Conservation (phyloP, 2,797 vertebrate genomes). For the Coranthus polyacanthus region DNA sequence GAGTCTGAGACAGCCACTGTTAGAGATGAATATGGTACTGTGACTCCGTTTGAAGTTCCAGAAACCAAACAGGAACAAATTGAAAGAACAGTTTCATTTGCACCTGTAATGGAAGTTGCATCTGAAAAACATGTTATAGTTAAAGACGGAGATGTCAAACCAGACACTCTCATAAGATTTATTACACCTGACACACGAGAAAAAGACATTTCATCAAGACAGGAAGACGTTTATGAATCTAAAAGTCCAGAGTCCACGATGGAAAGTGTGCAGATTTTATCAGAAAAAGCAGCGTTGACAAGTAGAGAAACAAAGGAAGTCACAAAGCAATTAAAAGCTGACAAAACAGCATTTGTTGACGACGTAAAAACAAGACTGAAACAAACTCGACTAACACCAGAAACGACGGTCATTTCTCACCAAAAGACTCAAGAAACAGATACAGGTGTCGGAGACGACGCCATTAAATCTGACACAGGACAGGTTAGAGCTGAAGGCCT, state of each 20-base stretch:
- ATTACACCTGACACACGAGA: slow-evolving; percentile 2
- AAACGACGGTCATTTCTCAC: not conserved
- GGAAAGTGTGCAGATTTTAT: not conserved
- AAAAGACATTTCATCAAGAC: slow-evolving; percentile 5
- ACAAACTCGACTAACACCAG: not conserved
- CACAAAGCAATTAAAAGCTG: slow-evolving; percentile 9
- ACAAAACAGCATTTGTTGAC: not conserved
- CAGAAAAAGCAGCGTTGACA: not conserved
- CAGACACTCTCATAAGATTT: not conserved
- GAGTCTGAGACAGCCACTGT: slow-evolving; percentile 12
- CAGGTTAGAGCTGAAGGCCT: slow-evolving; percentile 2
- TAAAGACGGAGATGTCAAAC: slow-evolving; percentile 29
- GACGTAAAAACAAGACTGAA: slow-evolving; percentile 2
- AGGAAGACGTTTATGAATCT: slow-evolving; percentile 1
- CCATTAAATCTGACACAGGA: not conserved
- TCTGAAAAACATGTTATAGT: slow-evolving; percentile 11
- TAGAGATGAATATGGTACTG: slow-evolving; percentile 20
- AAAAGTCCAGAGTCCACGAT: not conserved
- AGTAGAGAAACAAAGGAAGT: no score
- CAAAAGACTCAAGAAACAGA: not conserved
- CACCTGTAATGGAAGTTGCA: slow-evolving; percentile 37
- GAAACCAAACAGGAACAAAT: slow-evolving; percentile 27
- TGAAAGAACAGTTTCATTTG: not conserved
- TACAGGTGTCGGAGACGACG: not conserved
- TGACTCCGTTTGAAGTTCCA: slow-evolving; percentile 12